Conservation (phyloP, 2,888 invertebrate species). For the Linyphia triangularis region DNA sequence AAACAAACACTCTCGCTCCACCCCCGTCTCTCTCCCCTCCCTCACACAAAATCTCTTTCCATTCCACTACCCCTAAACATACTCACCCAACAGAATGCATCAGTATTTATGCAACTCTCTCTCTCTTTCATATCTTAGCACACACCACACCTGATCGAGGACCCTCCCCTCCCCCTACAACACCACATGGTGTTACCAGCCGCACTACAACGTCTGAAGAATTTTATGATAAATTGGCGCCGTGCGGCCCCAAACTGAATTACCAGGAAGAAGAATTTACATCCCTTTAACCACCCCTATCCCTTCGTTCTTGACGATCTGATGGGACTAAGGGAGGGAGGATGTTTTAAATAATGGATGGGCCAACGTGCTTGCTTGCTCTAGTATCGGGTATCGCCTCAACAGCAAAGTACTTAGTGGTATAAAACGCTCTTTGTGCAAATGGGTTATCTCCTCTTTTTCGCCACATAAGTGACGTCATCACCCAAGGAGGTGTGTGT, state of each 20-base stretch:
- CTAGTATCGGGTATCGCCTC: slow-evolving; percentile 40
- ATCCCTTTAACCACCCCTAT: slow-evolving; percentile 27
- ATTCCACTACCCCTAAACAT: too few relatives aligned
- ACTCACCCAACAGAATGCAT: slow-evolving; percentile 2
- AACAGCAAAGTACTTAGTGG: slow-evolving; percentile 36
- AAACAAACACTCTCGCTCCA: neutral
- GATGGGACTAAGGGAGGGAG: slow-evolving; percentile 1
- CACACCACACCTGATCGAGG: slow-evolving; percentile 11
- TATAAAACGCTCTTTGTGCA: slow-evolving; percentile 58
- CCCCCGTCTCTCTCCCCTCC: neutral
- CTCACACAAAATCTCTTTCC: neutral
- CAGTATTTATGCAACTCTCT: slow-evolving; percentile 16
- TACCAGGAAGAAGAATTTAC: slow-evolving; percentile 57
- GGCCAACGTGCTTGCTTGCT: slow-evolving; percentile 37
- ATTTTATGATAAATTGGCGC: slow-evolving; percentile 61
- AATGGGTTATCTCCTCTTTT: slow-evolving; percentile 41
- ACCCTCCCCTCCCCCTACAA: slow-evolving; percentile 9
- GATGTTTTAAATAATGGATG: slow-evolving; percentile 65
- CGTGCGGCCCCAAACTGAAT: slow-evolving; percentile 45
- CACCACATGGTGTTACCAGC: slow-evolving; percentile 15
- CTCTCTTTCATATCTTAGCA: neutral
- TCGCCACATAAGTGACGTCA: slow-evolving; percentile 26
- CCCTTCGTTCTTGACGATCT: slow-evolving; percentile 31
- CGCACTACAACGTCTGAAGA: slow-evolving; percentile 16
- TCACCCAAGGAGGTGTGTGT: neutral